A percentile compares a stretch with the other conserved stretches of the same genome.
These are phyloP conservation scores for Pogonocichla stellata DNA, from an alignment of 2,113 vertebrate species.

Conservation along the genomic window DNA sequence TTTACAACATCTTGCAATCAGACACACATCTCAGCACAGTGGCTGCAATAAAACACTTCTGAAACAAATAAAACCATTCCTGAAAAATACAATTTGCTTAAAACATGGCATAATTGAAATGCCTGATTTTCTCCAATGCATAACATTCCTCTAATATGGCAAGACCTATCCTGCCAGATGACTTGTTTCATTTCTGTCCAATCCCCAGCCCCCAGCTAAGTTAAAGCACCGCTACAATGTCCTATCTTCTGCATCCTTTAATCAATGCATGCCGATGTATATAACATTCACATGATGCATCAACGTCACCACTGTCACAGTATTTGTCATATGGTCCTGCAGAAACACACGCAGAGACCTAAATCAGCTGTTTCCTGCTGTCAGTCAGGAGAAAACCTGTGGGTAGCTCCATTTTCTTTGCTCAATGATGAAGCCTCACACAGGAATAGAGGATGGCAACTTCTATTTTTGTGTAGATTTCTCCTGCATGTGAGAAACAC, in stretches of 20 bases:
- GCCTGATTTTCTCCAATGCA: not conserved
- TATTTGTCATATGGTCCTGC: not conserved
- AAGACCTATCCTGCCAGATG: not conserved
- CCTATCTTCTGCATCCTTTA: not conserved
- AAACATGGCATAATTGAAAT: not conserved
- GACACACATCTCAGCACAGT: not conserved
- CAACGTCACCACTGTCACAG: not conserved
- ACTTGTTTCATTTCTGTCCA: not conserved
- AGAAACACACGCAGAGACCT: not conserved
- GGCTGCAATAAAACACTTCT: not conserved
- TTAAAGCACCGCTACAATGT: not conserved
- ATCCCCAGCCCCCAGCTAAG: not conserved
- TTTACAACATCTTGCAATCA: not conserved
- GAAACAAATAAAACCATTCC: not conserved
- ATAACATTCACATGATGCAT: not conserved
- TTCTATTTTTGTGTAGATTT: not conserved
- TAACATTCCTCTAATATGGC: not conserved
- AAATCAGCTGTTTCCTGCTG: not conserved
- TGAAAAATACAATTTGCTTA: not conserved
- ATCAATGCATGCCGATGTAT: not conserved
- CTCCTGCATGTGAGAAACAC: not conserved
- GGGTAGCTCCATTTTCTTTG: not conserved
- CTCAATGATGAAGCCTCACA: not conserved
- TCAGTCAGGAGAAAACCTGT: not conserved
- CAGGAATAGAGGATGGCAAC: not conserved